phyloP scores from a whole-genome alignment of 64 coral and sea anemone genomes.

The Montipora sp. region DNA sequence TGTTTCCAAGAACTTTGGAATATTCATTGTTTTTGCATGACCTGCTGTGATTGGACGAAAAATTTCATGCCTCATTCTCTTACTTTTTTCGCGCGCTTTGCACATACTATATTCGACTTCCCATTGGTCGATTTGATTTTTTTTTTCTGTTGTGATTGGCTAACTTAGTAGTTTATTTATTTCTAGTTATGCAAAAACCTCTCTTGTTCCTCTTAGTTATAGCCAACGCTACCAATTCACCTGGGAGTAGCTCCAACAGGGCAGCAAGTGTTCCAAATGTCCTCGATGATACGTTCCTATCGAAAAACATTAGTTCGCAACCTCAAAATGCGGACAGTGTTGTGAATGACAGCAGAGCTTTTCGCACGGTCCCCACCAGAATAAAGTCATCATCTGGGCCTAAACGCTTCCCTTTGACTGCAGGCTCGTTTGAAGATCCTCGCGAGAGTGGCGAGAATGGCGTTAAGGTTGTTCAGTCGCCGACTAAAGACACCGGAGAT shows the following conservation, averaged over 20 bases:
- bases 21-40: background rate
- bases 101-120: background rate
- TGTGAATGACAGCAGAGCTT: background rate
- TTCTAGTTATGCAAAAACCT: background rate
- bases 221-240: background rate
- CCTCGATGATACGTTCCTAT: background rate
- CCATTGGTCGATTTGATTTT: background rate
- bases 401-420: background rate
- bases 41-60: background rate
- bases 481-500: background rate
- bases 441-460: background rate
- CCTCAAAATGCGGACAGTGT: background rate
- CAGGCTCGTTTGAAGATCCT: background rate
- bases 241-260: background rate
- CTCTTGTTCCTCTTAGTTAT: background rate
- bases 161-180: background rate
- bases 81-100: background rate
- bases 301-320: background rate
- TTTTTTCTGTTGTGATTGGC: background rate
- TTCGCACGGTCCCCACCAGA: conserved; percentile 8
- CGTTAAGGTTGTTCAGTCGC: background rate
- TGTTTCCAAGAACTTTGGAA: no score
- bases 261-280: background rate
- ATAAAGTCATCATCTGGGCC: background rate
- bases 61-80: background rate